A percentile compares a stretch with the other conserved stretches of the same genome.
phyloP scores from a whole-genome alignment of 2,797 vertebrate species.

The Acridotheres tristis region DNA sequence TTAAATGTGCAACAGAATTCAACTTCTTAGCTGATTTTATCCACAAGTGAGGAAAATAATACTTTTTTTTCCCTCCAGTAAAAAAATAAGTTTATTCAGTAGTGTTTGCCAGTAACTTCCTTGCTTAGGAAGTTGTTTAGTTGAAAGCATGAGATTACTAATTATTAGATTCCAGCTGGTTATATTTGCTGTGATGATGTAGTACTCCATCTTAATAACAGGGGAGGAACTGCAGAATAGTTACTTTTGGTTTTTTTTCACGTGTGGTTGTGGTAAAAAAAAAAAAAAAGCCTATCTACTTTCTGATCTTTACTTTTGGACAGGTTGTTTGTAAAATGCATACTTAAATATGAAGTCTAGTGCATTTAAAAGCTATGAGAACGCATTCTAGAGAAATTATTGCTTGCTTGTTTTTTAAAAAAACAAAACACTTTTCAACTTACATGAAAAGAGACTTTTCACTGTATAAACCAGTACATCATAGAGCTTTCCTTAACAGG shows the following conservation, averaged over 20 bases:
- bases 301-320: constrained; percentile 7
- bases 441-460: constrained; percentile 16
- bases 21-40: not conserved
- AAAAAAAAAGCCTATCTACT: not conserved
- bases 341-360: not conserved
- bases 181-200: not conserved
- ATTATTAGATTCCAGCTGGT: not conserved
- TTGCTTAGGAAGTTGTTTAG: not conserved
- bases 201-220: not conserved
- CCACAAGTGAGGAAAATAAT: not conserved
- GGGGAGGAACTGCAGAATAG: not conserved
- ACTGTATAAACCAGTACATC: constrained; percentile 16
- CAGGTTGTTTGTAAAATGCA: not conserved
- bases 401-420: not conserved
- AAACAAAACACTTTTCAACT: not conserved
- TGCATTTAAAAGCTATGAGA: not conserved
- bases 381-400: not conserved
- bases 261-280: not conserved
- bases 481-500: constrained; percentile 78
- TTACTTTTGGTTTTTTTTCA: not conserved
- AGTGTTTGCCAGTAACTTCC: not conserved
- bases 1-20: not conserved
- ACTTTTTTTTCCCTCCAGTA: not conserved
- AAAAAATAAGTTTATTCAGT: not conserved
- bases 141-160: not conserved